phyloP scores from a whole-genome alignment of 2,113 vertebrate genomes.

The Cyanocitta stelleri region DNA sequence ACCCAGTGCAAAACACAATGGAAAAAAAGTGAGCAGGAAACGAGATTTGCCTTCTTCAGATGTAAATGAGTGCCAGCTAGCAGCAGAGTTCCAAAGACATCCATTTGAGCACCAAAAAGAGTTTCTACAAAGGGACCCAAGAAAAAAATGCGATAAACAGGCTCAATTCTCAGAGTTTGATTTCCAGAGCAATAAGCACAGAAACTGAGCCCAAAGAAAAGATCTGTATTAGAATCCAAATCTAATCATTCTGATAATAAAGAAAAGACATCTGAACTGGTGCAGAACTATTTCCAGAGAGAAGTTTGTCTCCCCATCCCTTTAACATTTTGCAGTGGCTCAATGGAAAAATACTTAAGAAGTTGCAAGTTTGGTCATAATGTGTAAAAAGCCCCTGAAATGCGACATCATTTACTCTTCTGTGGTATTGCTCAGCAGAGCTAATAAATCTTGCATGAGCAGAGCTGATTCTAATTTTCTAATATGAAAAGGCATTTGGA shows the following conservation, averaged over 20 bases:
- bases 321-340: constrained; percentile 29
- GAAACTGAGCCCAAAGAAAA: constrained; percentile 23
- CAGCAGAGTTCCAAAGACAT: background rate
- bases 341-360: constrained; percentile 56
- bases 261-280: background rate
- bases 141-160: background rate
- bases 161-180: background rate
- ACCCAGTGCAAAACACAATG: background rate
- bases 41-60: background rate
- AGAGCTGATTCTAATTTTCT: constrained; percentile 82
- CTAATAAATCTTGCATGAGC: constrained; percentile 85
- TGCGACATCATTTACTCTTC: constrained; percentile 80
- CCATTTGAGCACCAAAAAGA: background rate
- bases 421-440: constrained; percentile 77
- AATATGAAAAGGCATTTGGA: constrained; percentile 84
- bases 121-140: background rate
- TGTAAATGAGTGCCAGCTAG: background rate
- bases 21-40: background rate
- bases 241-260: constrained; percentile 21
- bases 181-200: constrained; percentile 18
- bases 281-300: constrained; percentile 28
- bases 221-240: constrained; percentile 29
- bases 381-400: constrained; percentile 77
- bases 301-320: constrained; percentile 31
- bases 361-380: constrained; percentile 71